These are phyloP conservation scores for Bostrychus sinensis DNA, from an alignment of 2,113 vertebrate species.

Conservation along the genomic window DNA sequence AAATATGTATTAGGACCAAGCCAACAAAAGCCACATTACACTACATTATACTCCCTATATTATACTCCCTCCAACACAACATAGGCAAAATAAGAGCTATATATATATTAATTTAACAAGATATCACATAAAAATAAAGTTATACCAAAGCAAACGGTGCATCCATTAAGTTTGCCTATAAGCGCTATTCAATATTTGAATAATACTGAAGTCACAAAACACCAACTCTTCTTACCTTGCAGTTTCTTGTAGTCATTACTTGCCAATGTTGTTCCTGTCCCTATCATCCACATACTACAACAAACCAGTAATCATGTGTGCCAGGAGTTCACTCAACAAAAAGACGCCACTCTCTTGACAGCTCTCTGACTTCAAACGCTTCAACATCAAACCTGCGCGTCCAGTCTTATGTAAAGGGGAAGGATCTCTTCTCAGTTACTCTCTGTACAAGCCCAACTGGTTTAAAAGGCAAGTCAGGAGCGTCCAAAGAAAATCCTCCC, in stretches of 20 bases:
- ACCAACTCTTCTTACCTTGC: constrained; percentile 20
- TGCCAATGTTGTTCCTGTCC: constrained; percentile 19
- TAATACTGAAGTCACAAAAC: constrained; percentile 6
- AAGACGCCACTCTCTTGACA: constrained; percentile 17
- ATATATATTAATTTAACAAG: too few species aligned
- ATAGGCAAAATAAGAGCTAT: too few species aligned
- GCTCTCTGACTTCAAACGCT: constrained; percentile 41
- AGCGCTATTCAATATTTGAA: background rate
- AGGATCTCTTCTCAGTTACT: constrained; percentile 1
- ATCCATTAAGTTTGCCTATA: background rate
- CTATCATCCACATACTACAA: constrained; percentile 3
- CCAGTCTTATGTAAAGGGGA: constrained; percentile 61
- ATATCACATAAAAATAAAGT: too few species aligned
- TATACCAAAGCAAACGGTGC: background rate
- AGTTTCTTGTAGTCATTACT: background rate
- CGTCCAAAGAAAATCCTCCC: background rate
- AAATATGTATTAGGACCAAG: too few species aligned
- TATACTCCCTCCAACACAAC: too few species aligned
- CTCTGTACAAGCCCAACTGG: constrained; percentile 28
- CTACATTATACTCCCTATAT: too few species aligned
- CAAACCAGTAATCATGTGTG: constrained; percentile 29
- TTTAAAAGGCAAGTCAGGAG: constrained; percentile 15
- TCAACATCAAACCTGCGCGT: constrained; percentile 67
- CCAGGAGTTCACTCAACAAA: constrained; percentile 42
- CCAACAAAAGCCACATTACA: too few species aligned